phyloP scores from a whole-genome alignment of 2,113 vertebrate species.

The Andinoacara biseriatus region DNA sequence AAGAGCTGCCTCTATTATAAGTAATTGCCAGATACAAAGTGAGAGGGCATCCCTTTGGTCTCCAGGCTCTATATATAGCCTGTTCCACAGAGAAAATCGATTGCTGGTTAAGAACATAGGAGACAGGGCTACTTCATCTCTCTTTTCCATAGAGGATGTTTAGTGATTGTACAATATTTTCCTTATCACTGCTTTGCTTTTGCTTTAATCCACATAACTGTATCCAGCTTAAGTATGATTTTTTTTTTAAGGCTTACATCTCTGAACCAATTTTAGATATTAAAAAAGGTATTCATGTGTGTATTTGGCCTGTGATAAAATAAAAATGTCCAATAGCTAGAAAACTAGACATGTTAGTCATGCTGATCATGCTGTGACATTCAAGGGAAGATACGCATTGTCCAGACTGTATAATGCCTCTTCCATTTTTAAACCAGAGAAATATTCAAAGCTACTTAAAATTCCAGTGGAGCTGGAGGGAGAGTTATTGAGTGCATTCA shows the following conservation, averaged over 20 bases:
- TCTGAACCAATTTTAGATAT: not conserved
- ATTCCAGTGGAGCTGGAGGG: conserved; percentile 54
- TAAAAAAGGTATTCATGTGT: no score
- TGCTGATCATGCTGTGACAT: conserved; percentile 45
- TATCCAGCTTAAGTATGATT: not conserved
- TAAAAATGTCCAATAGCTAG: not conserved
- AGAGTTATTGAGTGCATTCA: conserved; percentile 69
- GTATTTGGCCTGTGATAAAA: not conserved
- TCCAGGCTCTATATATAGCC: conserved; percentile 88
- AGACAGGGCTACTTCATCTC: conserved; percentile 89
- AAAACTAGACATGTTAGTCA: conserved; percentile 18
- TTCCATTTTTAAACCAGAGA: conserved; percentile 56
- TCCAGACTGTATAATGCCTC: conserved; percentile 46
- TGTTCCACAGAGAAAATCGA: conserved; percentile 88
- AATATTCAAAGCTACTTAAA: conserved; percentile 70
- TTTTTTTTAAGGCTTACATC: not conserved
- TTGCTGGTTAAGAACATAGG: conserved; percentile 77
- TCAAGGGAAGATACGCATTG: conserved; percentile 34
- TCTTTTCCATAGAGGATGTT: conserved; percentile 71
- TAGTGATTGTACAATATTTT: conserved; percentile 31
- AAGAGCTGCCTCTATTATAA: conserved; percentile 90
- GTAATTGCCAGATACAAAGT: conserved; percentile 87
- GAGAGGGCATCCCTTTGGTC: conserved; percentile 90
- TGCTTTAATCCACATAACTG: conserved; percentile 12
- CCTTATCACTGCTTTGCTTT: not conserved